Conservation (phyloP, 2,888 invertebrate genomes). For the Ophonus ardosiacus region DNA sequence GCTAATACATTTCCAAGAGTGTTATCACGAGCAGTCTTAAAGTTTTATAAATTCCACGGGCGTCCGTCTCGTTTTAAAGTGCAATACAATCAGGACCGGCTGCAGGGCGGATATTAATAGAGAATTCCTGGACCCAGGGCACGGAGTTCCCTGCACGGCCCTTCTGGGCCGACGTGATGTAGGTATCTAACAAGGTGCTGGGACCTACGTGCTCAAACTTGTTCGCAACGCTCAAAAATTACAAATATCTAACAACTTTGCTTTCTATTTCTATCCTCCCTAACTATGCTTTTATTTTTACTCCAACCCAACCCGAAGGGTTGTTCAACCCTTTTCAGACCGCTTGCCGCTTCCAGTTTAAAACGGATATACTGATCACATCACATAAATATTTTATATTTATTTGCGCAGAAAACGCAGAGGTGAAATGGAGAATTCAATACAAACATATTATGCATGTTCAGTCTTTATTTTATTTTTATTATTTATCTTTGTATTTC, state of each 20-base stretch:
- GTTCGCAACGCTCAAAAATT: constrained; percentile 50
- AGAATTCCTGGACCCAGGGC: constrained; percentile 57
- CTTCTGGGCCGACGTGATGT: constrained; percentile 59
- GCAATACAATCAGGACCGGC: constrained; percentile 62
- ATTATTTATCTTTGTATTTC: not conserved
- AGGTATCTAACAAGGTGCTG: constrained; percentile 55
- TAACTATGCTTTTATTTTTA: constrained; percentile 30
- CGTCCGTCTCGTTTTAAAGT: constrained; percentile 59
- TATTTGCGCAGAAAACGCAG: not conserved
- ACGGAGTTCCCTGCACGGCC: constrained; percentile 61
- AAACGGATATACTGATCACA: constrained; percentile 14
- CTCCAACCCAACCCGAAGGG: not conserved
- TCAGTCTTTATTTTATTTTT: not conserved
- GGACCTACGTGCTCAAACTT: not conserved
- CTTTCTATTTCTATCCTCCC: constrained; percentile 27
- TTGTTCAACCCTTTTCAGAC: not conserved
- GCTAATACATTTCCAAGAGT: constrained; percentile 44
- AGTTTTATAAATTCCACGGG: constrained; percentile 55
- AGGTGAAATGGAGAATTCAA: not conserved
- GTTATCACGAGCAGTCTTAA: constrained; percentile 39
- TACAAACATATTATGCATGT: not conserved
- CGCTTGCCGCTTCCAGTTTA: not conserved
- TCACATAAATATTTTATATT: constrained; percentile 8
- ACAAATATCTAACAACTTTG: constrained; percentile 54
- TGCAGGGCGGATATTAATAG: constrained; percentile 60